Evolutionary conservation across 2,888 invertebrate genomes (phyloP), one percentile per base, ranked within the genome.

Genomic region (Cyrtodaria siliqua): DNA sequence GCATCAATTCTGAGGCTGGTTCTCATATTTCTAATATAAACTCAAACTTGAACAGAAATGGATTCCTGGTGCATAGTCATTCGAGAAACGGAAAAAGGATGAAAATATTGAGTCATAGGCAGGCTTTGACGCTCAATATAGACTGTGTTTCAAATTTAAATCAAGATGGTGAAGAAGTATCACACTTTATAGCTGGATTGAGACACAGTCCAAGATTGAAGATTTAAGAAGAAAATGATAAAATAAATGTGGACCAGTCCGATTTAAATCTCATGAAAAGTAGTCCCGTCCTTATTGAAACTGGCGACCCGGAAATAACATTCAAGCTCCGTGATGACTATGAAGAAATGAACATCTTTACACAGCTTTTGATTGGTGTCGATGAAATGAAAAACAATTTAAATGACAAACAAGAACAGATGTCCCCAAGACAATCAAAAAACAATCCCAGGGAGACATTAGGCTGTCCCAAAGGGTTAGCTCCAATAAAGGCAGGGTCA

Each of bases 201-300:
- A 70, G 85, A 55, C 85, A 85, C 26, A 85, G 85, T 75, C 83
- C 85, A n/a, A 69, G 85, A 62, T 61, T 85, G 2, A 62, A 42
- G 53, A 62, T 40, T 49, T 76, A 67, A 63, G 55, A 72, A 23
- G 60, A 64, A 18, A 50, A 16, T 8, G 20, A 26, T 23, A 53
- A 61, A n/a, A 44, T n/a, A n/a, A n/a, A 50, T n/a, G 20, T 27
- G 4, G 40, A 53, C 29, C 55, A 57, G 33, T 38, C 70, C 29
- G 49, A 67, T 23, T 20, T 38, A 42, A 78, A 57, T 66, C 50
- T 69, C 56, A 62, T 23, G 29, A 33, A 24, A 20, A 59, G 60
- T 8, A 33, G 33, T 33, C 12, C 33, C 29, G 47, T 42, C 33
- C 18, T 60, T 18, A 33, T 67, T 18, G 62, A 62, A 12, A 50